Evolutionary conservation across 2,888 invertebrate genomes (phyloP), one percentile per base, ranked within the genome.

Genomic region (Apotomis turbidana): DNA sequence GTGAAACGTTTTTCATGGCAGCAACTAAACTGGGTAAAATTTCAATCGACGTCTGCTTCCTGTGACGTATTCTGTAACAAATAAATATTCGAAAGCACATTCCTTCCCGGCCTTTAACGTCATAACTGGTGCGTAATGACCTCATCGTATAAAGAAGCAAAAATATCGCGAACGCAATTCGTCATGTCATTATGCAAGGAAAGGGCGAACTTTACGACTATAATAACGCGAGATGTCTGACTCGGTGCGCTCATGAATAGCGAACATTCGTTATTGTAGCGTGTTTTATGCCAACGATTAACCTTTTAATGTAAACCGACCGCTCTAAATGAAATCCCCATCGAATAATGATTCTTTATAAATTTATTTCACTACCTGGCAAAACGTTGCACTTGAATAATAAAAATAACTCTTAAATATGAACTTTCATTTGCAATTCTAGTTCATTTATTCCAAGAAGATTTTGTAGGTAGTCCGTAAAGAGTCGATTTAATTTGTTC

Each of bases 171-270:
- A 89, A 84, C 88, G 91, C 90, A 90, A 92, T 93, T 90, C 92
- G 91, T 93, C 92, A 92, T 92, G 90, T 92, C 90, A 93, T 93
- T 93, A 93, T 93, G 92, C 93, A 93, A 87, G 91, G 89, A 90
- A 92, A 93, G 91, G 91, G 91, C 92, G 87, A 90, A 90, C 89
- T 93, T 93, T 92, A 93, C 91, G 93, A 90, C 88, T 89, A 91
- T 91, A 91, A 93, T 93, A 93, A 92, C 92, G 90, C 78, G 91
- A 93, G 92, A 93, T 91, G 89, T 91, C 90, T 90, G 91, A 89
- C 88, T 90, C 86, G 85, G 86, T 87, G 86, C 82, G 88, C 84
- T 88, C 87, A 83, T 89, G 91, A 91, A 91, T 89, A 86, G 88
- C 85, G 86, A 86, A 87, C 83, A 87, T 88, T 90, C 91, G 90